These are phyloP conservation scores for Rhinoptilus africanus DNA, from an alignment of 2,113 vertebrate genomes.

Conservation along the genomic window DNA sequence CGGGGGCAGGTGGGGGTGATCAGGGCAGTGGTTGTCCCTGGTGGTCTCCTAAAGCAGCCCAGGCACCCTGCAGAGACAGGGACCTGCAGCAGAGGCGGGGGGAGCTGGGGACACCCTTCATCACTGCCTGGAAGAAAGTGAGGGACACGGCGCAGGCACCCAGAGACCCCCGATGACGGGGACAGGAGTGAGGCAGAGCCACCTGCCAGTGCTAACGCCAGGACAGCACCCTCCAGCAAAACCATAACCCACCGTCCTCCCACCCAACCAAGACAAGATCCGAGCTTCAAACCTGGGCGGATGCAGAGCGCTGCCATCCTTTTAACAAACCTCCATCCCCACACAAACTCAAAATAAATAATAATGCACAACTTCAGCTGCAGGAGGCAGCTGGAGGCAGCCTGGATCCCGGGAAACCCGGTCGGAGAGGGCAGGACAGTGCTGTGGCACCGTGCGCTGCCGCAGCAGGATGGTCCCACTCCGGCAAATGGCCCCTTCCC, in stretches of 20 bases:
- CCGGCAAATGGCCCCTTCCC: rapidly evolving
- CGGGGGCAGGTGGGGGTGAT: background rate
- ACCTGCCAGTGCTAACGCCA: background rate
- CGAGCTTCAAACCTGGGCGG: rapidly evolving
- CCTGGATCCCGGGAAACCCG: background rate
- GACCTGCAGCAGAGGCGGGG: background rate
- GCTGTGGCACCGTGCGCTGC: background rate
- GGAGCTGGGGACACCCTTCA: background rate
- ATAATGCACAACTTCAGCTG: background rate
- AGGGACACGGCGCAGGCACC: background rate
- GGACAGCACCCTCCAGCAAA: background rate
- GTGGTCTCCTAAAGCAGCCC: background rate
- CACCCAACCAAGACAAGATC: rapidly evolving
- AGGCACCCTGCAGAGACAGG: background rate
- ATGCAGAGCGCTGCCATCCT: background rate
- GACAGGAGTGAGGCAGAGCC: background rate
- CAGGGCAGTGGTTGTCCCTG: too few relatives aligned
- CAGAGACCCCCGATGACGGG: rapidly evolving
- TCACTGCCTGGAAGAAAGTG: rapidly evolving
- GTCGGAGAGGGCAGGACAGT: rapidly evolving
- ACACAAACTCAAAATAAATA: background rate
- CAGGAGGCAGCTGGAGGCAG: background rate
- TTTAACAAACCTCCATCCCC: background rate
- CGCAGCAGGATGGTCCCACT: background rate
- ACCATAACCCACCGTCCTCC: rapidly evolving